Evolutionary conservation across 2,797 vertebrate species (phyloP).

Genomic region (Onychomys arenicola): DNA sequence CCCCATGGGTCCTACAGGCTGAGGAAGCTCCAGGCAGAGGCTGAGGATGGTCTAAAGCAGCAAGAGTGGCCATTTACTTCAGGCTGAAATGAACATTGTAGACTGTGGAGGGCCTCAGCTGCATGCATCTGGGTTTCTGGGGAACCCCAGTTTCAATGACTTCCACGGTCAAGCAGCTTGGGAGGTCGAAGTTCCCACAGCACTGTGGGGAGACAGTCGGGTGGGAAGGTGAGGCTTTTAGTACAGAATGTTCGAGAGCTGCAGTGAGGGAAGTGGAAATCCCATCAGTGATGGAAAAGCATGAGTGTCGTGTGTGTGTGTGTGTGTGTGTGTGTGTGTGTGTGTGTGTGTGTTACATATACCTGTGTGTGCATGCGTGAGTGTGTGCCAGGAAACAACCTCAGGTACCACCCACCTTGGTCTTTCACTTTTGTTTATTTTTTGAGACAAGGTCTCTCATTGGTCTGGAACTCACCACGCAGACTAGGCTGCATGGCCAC

Average conservation of each 20-base stretch:
- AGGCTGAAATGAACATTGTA: accelerated
- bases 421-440: neutral
- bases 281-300: accelerated
- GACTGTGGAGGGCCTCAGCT: accelerated
- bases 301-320: accelerated
- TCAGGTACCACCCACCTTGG: neutral
- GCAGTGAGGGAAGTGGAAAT: accelerated
- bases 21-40: neutral
- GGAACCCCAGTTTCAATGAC: neutral
- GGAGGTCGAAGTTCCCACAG: neutral
- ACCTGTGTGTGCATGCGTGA: neutral
- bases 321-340: neutral
- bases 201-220: accelerated
- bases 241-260: accelerated
- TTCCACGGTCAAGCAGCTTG: neutral
- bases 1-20: accelerated
- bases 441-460: neutral
- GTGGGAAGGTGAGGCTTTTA: accelerated
- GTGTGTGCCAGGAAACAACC: neutral
- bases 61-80: neutral
- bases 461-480: neutral
- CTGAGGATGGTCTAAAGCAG: accelerated
- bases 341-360: neutral
- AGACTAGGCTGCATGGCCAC: neutral
- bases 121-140: neutral